Evolutionary conservation across 2,888 invertebrate genomes (phyloP).

Genomic region (Agonopterix subpropinquella): DNA sequence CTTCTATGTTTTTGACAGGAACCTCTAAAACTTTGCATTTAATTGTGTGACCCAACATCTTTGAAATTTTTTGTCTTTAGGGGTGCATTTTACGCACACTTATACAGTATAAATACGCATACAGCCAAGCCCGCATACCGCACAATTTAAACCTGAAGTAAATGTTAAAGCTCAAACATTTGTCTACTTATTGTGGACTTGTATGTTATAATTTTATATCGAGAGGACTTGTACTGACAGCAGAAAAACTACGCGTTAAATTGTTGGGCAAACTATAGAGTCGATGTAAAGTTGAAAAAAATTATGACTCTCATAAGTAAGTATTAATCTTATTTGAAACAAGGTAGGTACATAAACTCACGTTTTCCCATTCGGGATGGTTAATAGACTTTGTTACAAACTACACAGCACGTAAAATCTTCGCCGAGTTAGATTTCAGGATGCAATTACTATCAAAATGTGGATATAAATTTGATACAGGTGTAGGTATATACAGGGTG

Average conservation of each 20-base stretch:
- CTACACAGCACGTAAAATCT: too few species aligned
- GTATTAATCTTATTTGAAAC: too few species aligned
- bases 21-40: conserved; percentile 47
- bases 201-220: conserved; percentile 6
- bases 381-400: too few species aligned
- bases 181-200: conserved; percentile 11
- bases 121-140: neutral
- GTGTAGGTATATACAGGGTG: too few species aligned
- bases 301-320: too few species aligned
- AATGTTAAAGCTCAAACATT: conserved; percentile 18
- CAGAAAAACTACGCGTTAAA: conserved; percentile 21
- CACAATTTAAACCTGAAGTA: neutral
- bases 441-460: too few species aligned
- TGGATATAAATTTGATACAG: too few species aligned
- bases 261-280: conserved; percentile 17
- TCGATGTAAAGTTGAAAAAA: neutral
- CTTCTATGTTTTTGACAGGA: conserved; percentile 21
- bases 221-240: conserved; percentile 9
- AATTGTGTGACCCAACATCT: conserved; percentile 41
- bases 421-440: too few species aligned
- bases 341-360: too few species aligned
- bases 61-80: conserved; percentile 20
- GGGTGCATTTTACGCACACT: neutral
- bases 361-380: too few species aligned
- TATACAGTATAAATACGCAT: neutral